These are phyloP conservation scores for Acrossocheilus fasciatus DNA, from an alignment of 2,797 vertebrate species.

Conservation along the genomic window DNA sequence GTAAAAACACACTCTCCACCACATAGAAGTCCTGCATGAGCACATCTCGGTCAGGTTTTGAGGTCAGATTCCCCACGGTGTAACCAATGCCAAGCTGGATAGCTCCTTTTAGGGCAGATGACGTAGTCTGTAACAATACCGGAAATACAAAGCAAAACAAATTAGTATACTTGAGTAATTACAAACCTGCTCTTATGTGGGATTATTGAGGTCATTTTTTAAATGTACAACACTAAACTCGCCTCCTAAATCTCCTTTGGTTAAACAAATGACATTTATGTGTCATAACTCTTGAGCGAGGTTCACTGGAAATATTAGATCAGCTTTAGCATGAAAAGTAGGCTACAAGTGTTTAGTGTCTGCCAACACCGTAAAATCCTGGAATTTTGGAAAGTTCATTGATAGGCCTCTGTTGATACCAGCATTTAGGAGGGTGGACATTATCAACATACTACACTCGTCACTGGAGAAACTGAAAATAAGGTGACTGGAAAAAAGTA, in stretches of 20 bases:
- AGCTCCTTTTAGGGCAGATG: conserved; percentile 94
- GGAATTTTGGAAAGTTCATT: conserved; percentile 19
- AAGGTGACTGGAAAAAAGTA: conserved; percentile 3
- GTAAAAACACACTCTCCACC: conserved; percentile 97
- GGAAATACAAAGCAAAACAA: conserved; percentile 23
- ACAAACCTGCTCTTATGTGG: conserved; percentile 1
- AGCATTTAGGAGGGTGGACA: conserved; percentile 35
- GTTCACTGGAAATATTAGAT: conserved; percentile 2
- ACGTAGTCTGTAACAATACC: conserved; percentile 85
- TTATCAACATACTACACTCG: conserved; percentile 27
- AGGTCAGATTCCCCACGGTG: conserved; percentile 96
- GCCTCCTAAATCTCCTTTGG: not conserved
- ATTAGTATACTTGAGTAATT: not conserved
- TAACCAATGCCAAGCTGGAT: conserved; percentile 98
- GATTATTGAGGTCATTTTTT: not conserved
- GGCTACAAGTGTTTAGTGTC: not conserved
- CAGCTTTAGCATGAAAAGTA: conserved; percentile 23
- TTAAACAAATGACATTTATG: conserved; percentile 17
- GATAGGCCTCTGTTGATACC: conserved; percentile 33
- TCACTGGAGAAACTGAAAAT: conserved; percentile 12
- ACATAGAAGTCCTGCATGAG: conserved; percentile 99
- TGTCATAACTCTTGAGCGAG: not conserved
- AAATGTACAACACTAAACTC: not conserved
- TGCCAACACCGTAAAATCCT: conserved; percentile 2
- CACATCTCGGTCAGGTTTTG: conserved; percentile 96